Evolutionary conservation across 1,140 invertebrate genomes (phyloP), one percentile per base, ranked within the genome.

Genomic region (Anadara kagoshimensis): DNA sequence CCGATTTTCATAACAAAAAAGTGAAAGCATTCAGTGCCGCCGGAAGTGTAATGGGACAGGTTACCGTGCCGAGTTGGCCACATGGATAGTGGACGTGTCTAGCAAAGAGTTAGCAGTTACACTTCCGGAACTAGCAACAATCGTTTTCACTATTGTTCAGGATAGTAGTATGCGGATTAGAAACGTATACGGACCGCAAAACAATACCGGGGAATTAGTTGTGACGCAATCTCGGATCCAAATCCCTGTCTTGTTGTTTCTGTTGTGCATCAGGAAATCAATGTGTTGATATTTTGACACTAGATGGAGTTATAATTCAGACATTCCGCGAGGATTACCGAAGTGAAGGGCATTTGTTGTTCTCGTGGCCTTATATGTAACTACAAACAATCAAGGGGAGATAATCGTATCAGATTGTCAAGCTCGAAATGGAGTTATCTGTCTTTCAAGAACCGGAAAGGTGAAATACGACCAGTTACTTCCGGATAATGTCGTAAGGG

Each of bases 321-420:
- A 75, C 73, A 11, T 77, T 69, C 20, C 74, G 79, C 0, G 74
- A 81, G 24, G 79, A 81, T 61, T 76, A 69, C 54, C 71, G 79
- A 14, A 74, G 75, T 36, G 71, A 69, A 18, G 72, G 76, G 5
- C 58, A 67, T 16, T 65, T 71, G 5, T 58, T 81, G 11, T 81
- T 81, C 57, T 78, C 79, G 5, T 81, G 79, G 79, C 79, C 79
- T 7, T 81, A 81, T 81, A 81, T 47, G 76, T 81, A n/a, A 76
- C 73, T 16, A 73, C 71, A 24, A 81, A 78, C 36, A 63, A 53
- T 56, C 67, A 66, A 24, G 79, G 79, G 29, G 79, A 81, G 65
- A 78, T 81, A 29, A 63, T 81, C 62, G 75, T 81, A 7, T 81
- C 79, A 7, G 79, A 81, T 45, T 81, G 79, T 63, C 76, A 81